Percentiles rank a stretch among this genome's conserved stretches.
These are phyloP conservation scores for Nansenia antarctica DNA, from an alignment of 2,113 vertebrate genomes.

Conservation along the genomic window DNA sequence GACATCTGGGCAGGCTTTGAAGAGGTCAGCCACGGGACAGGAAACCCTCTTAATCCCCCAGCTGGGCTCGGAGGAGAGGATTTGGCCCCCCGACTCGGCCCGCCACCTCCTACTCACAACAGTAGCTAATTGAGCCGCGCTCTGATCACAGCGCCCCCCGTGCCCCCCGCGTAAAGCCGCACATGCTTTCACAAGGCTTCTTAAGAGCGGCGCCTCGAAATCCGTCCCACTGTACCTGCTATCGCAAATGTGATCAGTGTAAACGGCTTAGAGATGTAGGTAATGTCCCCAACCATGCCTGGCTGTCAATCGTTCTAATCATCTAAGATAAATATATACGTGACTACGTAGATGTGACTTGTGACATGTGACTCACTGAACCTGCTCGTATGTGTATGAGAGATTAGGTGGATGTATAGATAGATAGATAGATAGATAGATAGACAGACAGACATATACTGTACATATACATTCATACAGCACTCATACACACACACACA, in stretches of 20 bases:
- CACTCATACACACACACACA: too few species aligned
- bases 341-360: too few species aligned
- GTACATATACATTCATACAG: background rate
- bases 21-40: slow-evolving; percentile 77
- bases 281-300: too few species aligned
- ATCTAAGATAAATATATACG: too few species aligned
- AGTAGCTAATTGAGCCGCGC: slow-evolving; percentile 62
- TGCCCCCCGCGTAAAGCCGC: slow-evolving; percentile 54
- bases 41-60: slow-evolving; percentile 73
- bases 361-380: too few species aligned
- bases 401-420: background rate
- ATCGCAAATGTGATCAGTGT: background rate
- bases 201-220: slow-evolving; percentile 44
- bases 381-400: background rate
- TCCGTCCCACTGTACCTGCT: slow-evolving; percentile 38
- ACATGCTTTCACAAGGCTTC: slow-evolving; percentile 50
- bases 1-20: slow-evolving; percentile 75
- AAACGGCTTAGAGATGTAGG: background rate
- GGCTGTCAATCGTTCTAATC: too few species aligned
- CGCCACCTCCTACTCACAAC: slow-evolving; percentile 47
- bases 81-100: slow-evolving; percentile 56
- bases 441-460: background rate
- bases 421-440: background rate
- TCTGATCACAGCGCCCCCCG: slow-evolving; percentile 50
- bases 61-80: slow-evolving; percentile 61